Conservation (phyloP, 2,797 vertebrate species). For the Coccyzus lansbergi region DNA sequence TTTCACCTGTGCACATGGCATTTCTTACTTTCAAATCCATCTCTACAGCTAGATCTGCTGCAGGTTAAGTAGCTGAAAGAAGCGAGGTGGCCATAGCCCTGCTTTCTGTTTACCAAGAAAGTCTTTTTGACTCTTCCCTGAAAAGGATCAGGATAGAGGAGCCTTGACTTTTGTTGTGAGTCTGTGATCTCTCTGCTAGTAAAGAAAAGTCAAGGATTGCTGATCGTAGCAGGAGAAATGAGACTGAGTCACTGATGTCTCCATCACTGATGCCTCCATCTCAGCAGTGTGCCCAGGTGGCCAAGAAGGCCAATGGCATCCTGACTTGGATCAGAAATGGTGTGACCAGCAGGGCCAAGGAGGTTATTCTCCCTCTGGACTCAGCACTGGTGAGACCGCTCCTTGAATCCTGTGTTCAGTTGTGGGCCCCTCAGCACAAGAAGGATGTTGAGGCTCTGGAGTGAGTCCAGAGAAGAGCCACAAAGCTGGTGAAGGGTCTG, state of each 20-base stretch:
- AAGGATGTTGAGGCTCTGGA: too few species aligned
- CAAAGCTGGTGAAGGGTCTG: too few species aligned
- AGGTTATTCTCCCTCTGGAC: too few species aligned
- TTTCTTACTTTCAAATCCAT: neutral
- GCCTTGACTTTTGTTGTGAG: neutral
- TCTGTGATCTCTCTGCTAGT: neutral
- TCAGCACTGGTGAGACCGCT: too few species aligned
- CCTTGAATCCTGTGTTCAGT: too few species aligned
- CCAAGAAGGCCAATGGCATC: too few species aligned
- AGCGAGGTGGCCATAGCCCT: rapidly evolving
- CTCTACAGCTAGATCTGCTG: neutral
- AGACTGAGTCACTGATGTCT: neutral
- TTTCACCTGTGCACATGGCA: neutral
- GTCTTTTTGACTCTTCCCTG: neutral
- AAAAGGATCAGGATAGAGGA: neutral
- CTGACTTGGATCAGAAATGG: too few species aligned
- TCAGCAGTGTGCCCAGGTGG: too few species aligned
- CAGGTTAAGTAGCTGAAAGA: neutral
- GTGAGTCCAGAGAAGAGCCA: too few species aligned
- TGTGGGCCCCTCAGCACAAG: too few species aligned
- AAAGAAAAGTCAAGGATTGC: neutral
- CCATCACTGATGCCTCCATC: too few species aligned
- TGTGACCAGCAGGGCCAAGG: too few species aligned
- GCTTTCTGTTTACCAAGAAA: neutral
- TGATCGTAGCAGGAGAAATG: rapidly evolving